Evolutionary conservation across 1,140 invertebrate genomes (phyloP).

Genomic region (Myzus persicae): DNA sequence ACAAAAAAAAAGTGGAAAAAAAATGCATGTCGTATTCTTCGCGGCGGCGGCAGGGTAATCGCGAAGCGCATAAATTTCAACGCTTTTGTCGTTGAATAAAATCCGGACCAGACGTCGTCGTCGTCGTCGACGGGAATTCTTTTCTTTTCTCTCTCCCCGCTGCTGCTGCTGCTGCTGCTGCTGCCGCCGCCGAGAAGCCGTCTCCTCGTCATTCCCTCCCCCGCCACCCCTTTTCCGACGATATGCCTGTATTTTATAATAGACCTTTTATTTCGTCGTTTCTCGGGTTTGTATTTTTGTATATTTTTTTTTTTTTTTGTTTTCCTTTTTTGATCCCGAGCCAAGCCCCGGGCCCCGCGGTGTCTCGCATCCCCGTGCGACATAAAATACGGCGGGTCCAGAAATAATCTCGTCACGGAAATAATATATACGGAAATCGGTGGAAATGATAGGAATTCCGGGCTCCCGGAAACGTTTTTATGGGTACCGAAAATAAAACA

Average conservation of each 20-base stretch:
- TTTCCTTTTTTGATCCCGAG: slow-evolving; percentile 27
- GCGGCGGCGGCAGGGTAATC: slow-evolving; percentile 34
- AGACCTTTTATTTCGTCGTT: slow-evolving; percentile 33
- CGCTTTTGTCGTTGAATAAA: slow-evolving; percentile 57
- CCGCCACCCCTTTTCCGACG: not conserved
- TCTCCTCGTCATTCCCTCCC: not conserved
- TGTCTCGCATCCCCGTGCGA: slow-evolving; percentile 14
- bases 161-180: not conserved
- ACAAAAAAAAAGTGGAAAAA: not conserved
- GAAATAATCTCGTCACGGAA: slow-evolving; percentile 51
- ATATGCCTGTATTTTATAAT: slow-evolving; percentile 39
- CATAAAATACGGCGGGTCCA: not conserved
- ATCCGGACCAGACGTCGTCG: slow-evolving; percentile 55
- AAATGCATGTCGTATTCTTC: slow-evolving; percentile 47
- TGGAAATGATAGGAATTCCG: slow-evolving; percentile 49
- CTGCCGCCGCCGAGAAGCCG: not conserved
- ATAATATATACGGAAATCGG: not conserved
- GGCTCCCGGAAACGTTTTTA: slow-evolving; percentile 7
- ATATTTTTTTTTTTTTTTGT: not conserved
- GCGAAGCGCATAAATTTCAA: slow-evolving; percentile 58
- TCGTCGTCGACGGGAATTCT: slow-evolving; percentile 43
- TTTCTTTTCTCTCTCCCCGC: slow-evolving; percentile 24
- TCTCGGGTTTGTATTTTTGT: not conserved
- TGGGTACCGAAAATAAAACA: slow-evolving; percentile 26
- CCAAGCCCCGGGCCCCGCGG: not conserved